phyloP scores from a whole-genome alignment of 1,140 invertebrate species.

The Drosophila erecta region DNA sequence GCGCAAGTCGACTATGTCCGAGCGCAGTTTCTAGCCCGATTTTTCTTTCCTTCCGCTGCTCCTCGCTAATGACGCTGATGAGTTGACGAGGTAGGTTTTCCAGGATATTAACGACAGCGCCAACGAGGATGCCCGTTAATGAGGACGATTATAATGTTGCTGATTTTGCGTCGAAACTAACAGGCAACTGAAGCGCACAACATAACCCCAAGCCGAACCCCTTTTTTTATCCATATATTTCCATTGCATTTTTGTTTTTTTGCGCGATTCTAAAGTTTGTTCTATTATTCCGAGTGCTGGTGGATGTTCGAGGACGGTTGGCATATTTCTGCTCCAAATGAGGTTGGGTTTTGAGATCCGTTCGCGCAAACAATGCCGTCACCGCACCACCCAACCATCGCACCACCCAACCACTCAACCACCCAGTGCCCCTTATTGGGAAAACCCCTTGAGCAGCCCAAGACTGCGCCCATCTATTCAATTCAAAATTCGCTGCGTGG shows the following conservation, averaged over 20 bases:
- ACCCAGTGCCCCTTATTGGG: background rate
- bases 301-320: slow-evolving; percentile 23
- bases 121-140: slow-evolving; percentile 61
- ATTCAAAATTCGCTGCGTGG: slow-evolving; percentile 56
- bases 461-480: slow-evolving; percentile 49
- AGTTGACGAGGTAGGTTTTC: slow-evolving; percentile 81
- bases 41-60: slow-evolving; percentile 31
- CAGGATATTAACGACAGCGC: slow-evolving; percentile 76
- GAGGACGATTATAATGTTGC: slow-evolving; percentile 83
- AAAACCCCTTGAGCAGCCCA: slow-evolving; percentile 28
- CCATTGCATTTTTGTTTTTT: background rate
- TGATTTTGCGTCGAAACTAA: slow-evolving; percentile 81
- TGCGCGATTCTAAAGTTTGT: slow-evolving; percentile 18
- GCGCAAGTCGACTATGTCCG: background rate
- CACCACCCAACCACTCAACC: slow-evolving; percentile 1
- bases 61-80: slow-evolving; percentile 80
- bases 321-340: slow-evolving; percentile 77
- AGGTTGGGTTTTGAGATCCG: slow-evolving; percentile 71
- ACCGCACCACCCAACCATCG: slow-evolving; percentile 17
- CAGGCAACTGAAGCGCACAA: slow-evolving; percentile 62
- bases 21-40: slow-evolving; percentile 5
- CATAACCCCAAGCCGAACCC: background rate
- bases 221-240: background rate
- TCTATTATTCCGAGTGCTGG: slow-evolving; percentile 74
- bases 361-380: slow-evolving; percentile 73